These are phyloP conservation scores for Lycopodina hypogea DNA, from an alignment of 37 sponge, comb jelly and placozoan genomes.

Conservation along the genomic window DNA sequence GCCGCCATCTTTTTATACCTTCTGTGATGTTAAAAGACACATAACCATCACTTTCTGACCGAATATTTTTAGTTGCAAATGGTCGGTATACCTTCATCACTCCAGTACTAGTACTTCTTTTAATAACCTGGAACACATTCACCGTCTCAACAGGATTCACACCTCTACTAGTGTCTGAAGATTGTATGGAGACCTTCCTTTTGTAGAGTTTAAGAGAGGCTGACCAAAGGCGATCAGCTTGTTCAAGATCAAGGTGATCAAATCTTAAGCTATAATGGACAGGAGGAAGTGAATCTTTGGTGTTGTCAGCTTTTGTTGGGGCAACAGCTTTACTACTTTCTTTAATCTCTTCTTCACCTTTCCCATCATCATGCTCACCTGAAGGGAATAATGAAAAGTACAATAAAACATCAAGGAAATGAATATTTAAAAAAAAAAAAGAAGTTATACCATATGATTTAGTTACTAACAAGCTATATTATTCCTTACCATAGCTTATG, in stretches of 20 bases:
- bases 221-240: background rate
- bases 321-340: background rate
- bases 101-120: background rate
- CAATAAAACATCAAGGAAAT: background rate
- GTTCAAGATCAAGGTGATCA: background rate
- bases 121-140: background rate
- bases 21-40: constrained; percentile 1
- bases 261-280: background rate
- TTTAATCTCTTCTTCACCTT: background rate
- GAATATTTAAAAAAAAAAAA: background rate
- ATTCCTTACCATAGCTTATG: background rate
- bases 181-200: background rate
- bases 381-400: background rate
- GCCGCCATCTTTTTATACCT: background rate
- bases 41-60: background rate
- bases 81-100: background rate
- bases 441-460: background rate
- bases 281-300: background rate
- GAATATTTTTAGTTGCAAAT: background rate
- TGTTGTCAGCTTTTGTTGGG: background rate
- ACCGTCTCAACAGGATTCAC: background rate
- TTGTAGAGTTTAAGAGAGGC: background rate
- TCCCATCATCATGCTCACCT: background rate
- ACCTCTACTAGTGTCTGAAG: background rate
- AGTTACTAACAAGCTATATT: background rate